phyloP scores from a whole-genome alignment of 1,140 invertebrate genomes.

The Euwallacea similis region DNA sequence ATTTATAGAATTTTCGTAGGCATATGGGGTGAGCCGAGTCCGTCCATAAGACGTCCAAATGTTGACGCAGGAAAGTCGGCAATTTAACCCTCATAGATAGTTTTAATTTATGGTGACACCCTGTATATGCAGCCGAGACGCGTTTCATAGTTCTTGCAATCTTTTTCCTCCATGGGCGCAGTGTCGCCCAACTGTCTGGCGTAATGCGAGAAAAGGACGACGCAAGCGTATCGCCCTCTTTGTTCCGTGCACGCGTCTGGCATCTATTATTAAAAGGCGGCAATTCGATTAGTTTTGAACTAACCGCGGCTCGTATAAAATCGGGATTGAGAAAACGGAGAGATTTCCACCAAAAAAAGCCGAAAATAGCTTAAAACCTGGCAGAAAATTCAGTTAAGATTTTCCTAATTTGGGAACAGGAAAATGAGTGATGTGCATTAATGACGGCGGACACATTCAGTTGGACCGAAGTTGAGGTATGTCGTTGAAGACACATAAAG shows the following conservation, averaged over 20 bases:
- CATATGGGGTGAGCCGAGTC: too few relatives aligned
- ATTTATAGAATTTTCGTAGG: too few relatives aligned
- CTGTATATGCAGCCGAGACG: slow-evolving; percentile 5
- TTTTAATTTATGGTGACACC: background rate
- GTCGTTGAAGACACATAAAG: too few relatives aligned
- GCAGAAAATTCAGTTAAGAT: too few relatives aligned
- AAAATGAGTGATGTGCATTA: too few relatives aligned
- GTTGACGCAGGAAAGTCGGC: too few relatives aligned
- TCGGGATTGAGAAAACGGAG: slow-evolving; percentile 17
- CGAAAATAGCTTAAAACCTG: too few relatives aligned
- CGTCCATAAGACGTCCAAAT: too few relatives aligned
- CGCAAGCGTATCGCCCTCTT: background rate
- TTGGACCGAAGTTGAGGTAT: too few relatives aligned
- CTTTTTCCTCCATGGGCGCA: slow-evolving; percentile 11
- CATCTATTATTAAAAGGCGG: slow-evolving; percentile 21
- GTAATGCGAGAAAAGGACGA: slow-evolving; percentile 3
- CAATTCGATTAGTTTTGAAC: slow-evolving; percentile 21
- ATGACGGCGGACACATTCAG: too few relatives aligned
- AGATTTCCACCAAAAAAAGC: background rate
- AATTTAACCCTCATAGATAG: background rate
- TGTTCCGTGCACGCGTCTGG: slow-evolving; percentile 9
- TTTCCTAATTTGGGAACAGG: too few relatives aligned
- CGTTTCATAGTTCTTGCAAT: background rate
- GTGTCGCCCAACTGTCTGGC: slow-evolving; percentile 1
- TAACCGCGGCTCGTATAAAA: slow-evolving; percentile 15